Percentiles rank a stretch among this genome's conserved stretches.
Evolutionary conservation across 1,140 invertebrate genomes (phyloP).

Genomic region (Monomorium pharaonis): DNA sequence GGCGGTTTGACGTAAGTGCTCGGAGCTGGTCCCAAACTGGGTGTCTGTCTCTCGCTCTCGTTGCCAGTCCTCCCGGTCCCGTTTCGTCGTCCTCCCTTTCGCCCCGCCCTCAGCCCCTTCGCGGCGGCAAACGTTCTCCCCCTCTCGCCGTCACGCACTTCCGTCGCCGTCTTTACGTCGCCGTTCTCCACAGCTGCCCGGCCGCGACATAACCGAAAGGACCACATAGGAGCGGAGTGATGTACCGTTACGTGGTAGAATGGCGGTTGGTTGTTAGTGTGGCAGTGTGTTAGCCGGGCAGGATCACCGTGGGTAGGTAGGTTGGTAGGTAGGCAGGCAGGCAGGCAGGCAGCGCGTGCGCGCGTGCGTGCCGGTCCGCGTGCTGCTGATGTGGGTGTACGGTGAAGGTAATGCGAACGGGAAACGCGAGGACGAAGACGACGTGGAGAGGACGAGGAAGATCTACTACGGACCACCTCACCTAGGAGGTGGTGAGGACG

Average conservation of each 20-base stretch:
- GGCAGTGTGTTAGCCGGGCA: slow-evolving; percentile 81
- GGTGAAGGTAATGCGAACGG: slow-evolving; percentile 56
- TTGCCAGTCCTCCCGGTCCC: background rate
- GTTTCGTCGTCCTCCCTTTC: background rate
- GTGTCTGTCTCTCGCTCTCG: slow-evolving; percentile 22
- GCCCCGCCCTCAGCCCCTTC: background rate
- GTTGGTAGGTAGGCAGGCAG: slow-evolving; percentile 57
- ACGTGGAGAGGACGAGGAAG: slow-evolving; percentile 55
- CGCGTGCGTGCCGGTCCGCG: slow-evolving; percentile 35
- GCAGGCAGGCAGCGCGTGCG: background rate
- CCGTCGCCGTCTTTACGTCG: slow-evolving; percentile 44
- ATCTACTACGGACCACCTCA: slow-evolving; percentile 59
- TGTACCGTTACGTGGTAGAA: slow-evolving; percentile 79
- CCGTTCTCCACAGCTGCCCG: slow-evolving; percentile 52
- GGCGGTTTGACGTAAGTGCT: slow-evolving; percentile 29
- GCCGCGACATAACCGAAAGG: slow-evolving; percentile 62
- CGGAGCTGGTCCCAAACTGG: slow-evolving; percentile 27
- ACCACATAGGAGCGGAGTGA: slow-evolving; percentile 66
- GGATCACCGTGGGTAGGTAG: slow-evolving; percentile 75
- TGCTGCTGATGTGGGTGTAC: slow-evolving; percentile 61
- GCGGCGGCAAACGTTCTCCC: background rate
- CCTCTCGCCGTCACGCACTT: slow-evolving; percentile 16
- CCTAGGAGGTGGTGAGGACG: slow-evolving; percentile 55
- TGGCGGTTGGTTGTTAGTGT: slow-evolving; percentile 76
- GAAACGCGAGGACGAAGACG: slow-evolving; percentile 38